These are phyloP conservation scores for Cybosia mesomella DNA, from an alignment of 2,888 invertebrate genomes.

Conservation along the genomic window DNA sequence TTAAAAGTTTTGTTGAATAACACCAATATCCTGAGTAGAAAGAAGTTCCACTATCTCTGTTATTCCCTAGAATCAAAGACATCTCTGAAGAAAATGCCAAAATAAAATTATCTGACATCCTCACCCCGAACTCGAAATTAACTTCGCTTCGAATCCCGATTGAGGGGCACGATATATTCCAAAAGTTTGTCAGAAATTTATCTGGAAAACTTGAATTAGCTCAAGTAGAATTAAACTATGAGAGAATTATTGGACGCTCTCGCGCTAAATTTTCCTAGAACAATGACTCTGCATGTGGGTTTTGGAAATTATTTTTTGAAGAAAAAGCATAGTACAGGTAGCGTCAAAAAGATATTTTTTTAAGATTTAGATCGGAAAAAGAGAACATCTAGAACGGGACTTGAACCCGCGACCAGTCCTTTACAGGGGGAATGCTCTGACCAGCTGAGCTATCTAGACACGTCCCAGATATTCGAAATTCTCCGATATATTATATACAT, in stretches of 20 bases:
- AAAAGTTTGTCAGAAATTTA: constrained; percentile 54
- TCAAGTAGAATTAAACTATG: constrained; percentile 48
- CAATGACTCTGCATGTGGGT: constrained; percentile 14
- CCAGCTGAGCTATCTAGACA: too few species aligned
- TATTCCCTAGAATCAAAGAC: constrained; percentile 9
- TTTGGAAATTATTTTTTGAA: constrained; percentile 6
- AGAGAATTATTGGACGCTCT: constrained; percentile 40
- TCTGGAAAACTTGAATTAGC: constrained; percentile 55
- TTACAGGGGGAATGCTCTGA: too few species aligned
- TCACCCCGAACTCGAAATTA: constrained; percentile 42
- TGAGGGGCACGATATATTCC: constrained; percentile 55
- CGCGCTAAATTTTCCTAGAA: constrained; percentile 32
- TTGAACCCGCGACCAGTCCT: too few species aligned
- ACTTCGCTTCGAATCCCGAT: constrained; percentile 50
- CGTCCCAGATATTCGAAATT: too few species aligned
- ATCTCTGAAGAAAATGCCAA: constrained; percentile 5
- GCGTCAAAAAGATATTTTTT: too few species aligned
- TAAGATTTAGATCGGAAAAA: too few species aligned
- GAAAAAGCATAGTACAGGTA: constrained; percentile 2
- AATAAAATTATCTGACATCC: constrained; percentile 29
- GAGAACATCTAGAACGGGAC: too few species aligned
- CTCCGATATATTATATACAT: too few species aligned
- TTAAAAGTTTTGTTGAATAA: neutral
- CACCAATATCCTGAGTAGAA: neutral
- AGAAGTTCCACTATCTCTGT: neutral